phyloP scores from a whole-genome alignment of 2,888 invertebrate genomes.

The Ethmia dodecea region DNA sequence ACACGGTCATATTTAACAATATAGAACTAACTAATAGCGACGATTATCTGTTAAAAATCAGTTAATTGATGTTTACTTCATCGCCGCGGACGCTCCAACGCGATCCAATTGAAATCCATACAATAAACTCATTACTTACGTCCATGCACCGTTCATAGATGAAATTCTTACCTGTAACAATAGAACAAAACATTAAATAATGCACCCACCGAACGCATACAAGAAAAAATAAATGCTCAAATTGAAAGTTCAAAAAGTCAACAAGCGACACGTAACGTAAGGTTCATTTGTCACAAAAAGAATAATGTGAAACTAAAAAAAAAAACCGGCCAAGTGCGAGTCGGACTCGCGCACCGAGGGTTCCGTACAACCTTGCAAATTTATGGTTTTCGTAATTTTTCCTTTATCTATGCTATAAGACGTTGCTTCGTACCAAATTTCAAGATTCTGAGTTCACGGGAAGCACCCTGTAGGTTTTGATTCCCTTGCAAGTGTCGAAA shows the following conservation, averaged over 20 bases:
- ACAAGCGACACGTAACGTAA: slow-evolving; percentile 43
- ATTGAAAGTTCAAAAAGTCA: slow-evolving; percentile 43
- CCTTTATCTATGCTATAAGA: no score
- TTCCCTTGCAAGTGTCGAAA: no score
- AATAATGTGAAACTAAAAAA: no score
- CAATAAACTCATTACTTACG: slow-evolving; percentile 35
- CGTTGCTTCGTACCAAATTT: no score
- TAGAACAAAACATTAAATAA: slow-evolving; percentile 25
- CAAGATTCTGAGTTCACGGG: no score
- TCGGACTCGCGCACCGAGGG: no score
- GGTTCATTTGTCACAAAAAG: no score
- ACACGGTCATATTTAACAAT: slow-evolving; percentile 71
- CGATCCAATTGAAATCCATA: slow-evolving; percentile 2
- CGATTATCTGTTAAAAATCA: slow-evolving; percentile 68
- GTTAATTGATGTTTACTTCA: slow-evolving; percentile 71
- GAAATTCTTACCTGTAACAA: slow-evolving; percentile 64
- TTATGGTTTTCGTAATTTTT: no score
- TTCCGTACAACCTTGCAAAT: no score
- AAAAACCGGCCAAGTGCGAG: no score
- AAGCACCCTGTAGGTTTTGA: no score
- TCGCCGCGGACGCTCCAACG: slow-evolving; percentile 19
- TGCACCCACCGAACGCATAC: slow-evolving; percentile 6
- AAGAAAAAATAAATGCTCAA: slow-evolving; percentile 17
- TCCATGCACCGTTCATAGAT: slow-evolving; percentile 19
- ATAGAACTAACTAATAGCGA: slow-evolving; percentile 65